These are phyloP conservation scores for Dendrolimus punctatus DNA, from an alignment of 1,140 invertebrate species.

Conservation along the genomic window DNA sequence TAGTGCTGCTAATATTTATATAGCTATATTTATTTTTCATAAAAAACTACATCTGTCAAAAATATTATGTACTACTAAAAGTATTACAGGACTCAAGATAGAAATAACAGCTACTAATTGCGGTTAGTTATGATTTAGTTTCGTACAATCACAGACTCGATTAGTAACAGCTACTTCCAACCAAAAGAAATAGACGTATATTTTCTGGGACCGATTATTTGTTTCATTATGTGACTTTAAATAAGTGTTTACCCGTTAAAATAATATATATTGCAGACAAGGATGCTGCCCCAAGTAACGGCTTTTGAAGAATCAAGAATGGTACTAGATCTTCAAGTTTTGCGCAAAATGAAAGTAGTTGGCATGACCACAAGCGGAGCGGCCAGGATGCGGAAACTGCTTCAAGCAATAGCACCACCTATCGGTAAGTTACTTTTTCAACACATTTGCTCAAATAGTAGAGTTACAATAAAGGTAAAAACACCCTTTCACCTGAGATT, in stretches of 20 bases:
- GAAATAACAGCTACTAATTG: no score
- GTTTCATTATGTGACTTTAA: neutral
- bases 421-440: conserved; percentile 64
- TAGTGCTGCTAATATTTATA: no score
- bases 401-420: conserved; percentile 74
- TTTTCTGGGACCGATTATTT: no score
- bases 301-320: conserved; percentile 45
- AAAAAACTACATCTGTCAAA: no score
- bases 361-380: conserved; percentile 87
- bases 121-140: neutral
- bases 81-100: no score
- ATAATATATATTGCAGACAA: conserved; percentile 1
- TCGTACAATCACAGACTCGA: neutral
- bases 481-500: no score
- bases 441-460: no score
- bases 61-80: no score
- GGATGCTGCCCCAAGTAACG: conserved; percentile 3
- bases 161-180: no score
- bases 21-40: no score
- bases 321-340: conserved; percentile 37
- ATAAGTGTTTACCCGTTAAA: neutral
- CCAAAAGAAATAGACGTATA: no score
- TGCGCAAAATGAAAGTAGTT: conserved; percentile 69
- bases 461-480: no score
- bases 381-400: conserved; percentile 76